Evolutionary conservation across 1,140 invertebrate species (phyloP).

Genomic region (Megathymus violae): DNA sequence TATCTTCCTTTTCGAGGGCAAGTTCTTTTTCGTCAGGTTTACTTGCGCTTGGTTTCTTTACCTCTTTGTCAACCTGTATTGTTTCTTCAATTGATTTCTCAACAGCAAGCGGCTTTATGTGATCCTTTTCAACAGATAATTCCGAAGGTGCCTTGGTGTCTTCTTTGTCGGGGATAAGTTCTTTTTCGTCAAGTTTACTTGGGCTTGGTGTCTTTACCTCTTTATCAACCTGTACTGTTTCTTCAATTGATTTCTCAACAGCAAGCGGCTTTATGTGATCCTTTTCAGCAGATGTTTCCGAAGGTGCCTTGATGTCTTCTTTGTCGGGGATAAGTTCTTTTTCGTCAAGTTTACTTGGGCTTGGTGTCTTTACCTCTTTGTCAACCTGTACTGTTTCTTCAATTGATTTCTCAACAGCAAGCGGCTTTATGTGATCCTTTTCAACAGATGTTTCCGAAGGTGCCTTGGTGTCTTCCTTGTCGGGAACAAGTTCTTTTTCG

Average conservation of each 20-base stretch:
- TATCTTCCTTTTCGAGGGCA: not conserved
- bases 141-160: not conserved
- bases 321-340: not conserved
- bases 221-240: not conserved
- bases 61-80: not conserved
- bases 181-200: not conserved
- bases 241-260: no score
- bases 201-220: not conserved
- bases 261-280: no score
- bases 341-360: not conserved
- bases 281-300: no score
- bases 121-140: not conserved
- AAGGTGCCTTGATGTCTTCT: not conserved
- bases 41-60: not conserved
- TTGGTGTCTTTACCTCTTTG: not conserved
- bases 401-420: no score
- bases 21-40: not conserved
- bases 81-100: no score
- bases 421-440: no score
- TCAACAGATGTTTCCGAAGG: not conserved
- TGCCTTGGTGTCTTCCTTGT: no score
- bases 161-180: not conserved
- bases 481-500: no score
- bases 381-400: no score
- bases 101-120: no score